Conservation (phyloP, 2,797 vertebrate genomes). For the Sebastes diploproa region DNA sequence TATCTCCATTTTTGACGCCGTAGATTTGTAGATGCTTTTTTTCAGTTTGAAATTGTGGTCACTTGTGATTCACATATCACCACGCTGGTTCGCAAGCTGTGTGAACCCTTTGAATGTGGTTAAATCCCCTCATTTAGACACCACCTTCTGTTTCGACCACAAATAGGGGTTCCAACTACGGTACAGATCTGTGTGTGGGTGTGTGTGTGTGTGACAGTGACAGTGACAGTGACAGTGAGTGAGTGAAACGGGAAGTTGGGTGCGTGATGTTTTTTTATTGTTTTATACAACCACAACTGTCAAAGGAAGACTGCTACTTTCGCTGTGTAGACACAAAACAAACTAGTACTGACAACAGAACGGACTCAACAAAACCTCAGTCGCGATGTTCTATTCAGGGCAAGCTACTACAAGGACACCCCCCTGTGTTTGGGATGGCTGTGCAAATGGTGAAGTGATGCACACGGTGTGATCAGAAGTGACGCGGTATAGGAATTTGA, state of each 20-base stretch:
- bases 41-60: neutral
- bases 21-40: neutral
- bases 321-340: slow-evolving; percentile 11
- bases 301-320: slow-evolving; percentile 22
- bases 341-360: neutral
- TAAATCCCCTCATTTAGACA: slow-evolving; percentile 40
- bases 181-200: neutral
- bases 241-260: slow-evolving; percentile 23
- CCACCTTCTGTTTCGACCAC: slow-evolving; percentile 51
- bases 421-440: neutral
- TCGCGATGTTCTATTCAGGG: neutral
- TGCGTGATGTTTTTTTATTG: neutral
- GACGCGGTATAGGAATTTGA: slow-evolving; percentile 45
- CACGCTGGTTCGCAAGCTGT: neutral
- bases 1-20: rapidly evolving
- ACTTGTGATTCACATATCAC: neutral
- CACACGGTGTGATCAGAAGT: slow-evolving; percentile 31
- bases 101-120: slow-evolving; percentile 41
- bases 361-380: neutral
- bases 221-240: neutral
- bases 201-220: too few species aligned
- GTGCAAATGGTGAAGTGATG: neutral
- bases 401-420: neutral
- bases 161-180: slow-evolving; percentile 25
- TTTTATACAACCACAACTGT: slow-evolving; percentile 10